Evolutionary conservation across 2,888 invertebrate genomes (phyloP).

Genomic region (Stictocephala bisonia): DNA sequence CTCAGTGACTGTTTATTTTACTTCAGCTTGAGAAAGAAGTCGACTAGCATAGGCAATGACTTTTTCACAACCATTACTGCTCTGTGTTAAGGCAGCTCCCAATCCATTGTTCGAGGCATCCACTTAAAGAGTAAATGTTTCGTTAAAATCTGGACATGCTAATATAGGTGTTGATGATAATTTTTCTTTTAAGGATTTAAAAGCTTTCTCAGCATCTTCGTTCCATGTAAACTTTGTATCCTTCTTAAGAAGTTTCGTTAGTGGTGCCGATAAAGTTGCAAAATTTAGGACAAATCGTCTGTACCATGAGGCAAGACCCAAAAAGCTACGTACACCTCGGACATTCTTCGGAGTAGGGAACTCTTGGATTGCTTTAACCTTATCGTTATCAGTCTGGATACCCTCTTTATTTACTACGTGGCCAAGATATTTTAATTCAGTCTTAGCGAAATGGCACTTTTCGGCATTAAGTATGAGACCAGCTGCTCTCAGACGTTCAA

Average conservation of each 20-base stretch:
- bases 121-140: slow-evolving; percentile 46
- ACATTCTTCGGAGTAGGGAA: not conserved
- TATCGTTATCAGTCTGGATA: slow-evolving; percentile 45
- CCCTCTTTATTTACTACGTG: slow-evolving; percentile 56
- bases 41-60: slow-evolving; percentile 57
- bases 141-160: slow-evolving; percentile 50
- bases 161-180: slow-evolving; percentile 47
- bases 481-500: slow-evolving; percentile 48
- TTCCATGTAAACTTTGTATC: not conserved
- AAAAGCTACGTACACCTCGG: slow-evolving; percentile 2
- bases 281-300: slow-evolving; percentile 2
- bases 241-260: slow-evolving; percentile 9
- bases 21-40: slow-evolving; percentile 50
- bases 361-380: slow-evolving; percentile 3
- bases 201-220: not conserved
- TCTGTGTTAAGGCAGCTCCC: slow-evolving; percentile 53
- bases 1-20: slow-evolving; percentile 55
- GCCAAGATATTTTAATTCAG: slow-evolving; percentile 56
- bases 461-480: slow-evolving; percentile 55
- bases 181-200: not conserved
- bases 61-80: slow-evolving; percentile 49
- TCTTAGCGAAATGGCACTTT: slow-evolving; percentile 55
- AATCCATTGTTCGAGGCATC: slow-evolving; percentile 51
- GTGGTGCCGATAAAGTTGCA: slow-evolving; percentile 6
- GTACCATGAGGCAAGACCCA: slow-evolving; percentile 36